These are phyloP conservation scores for Aphidius ervi DNA, from an alignment of 1,140 invertebrate genomes.

Conservation along the genomic window DNA sequence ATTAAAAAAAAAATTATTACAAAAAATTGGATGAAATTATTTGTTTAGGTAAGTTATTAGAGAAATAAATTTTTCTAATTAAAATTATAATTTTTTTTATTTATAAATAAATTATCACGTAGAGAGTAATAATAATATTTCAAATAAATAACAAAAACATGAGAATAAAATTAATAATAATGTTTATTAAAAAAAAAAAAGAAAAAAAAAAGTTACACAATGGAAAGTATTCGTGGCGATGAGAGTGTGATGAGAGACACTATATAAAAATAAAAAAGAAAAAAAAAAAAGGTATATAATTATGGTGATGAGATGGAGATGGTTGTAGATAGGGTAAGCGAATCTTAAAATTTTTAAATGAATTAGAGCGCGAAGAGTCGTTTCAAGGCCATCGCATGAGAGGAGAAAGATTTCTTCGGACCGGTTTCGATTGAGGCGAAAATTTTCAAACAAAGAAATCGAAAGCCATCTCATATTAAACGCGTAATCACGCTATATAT, in stretches of 20 bases:
- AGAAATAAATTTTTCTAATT: too few relatives aligned
- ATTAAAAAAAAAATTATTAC: too few relatives aligned
- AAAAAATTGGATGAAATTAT: too few relatives aligned
- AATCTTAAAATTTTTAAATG: conserved; percentile 30
- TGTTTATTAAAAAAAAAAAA: conserved; percentile 18
- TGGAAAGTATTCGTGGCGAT: conserved; percentile 51
- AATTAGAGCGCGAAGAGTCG: conserved; percentile 51
- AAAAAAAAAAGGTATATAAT: conserved; percentile 6
- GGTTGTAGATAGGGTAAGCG: too few relatives aligned
- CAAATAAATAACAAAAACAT: too few relatives aligned
- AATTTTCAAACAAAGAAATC: conserved; percentile 3
- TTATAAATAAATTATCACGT: too few relatives aligned
- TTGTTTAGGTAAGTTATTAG: too few relatives aligned
- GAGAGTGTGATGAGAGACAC: conserved; percentile 32
- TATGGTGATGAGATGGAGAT: too few relatives aligned
- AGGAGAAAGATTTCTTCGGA: conserved; percentile 42
- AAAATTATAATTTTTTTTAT: too few relatives aligned
- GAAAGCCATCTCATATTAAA: background rate
- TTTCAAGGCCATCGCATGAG: conserved; percentile 50
- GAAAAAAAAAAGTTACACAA: conserved; percentile 49
- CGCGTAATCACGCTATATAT: too few relatives aligned
- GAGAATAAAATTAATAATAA: too few relatives aligned
- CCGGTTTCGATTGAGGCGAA: conserved; percentile 33
- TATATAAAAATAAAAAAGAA: background rate
- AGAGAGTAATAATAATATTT: too few relatives aligned